These are phyloP conservation scores for Caradrina kadenii DNA, from an alignment of 2,888 invertebrate species.

Conservation along the genomic window DNA sequence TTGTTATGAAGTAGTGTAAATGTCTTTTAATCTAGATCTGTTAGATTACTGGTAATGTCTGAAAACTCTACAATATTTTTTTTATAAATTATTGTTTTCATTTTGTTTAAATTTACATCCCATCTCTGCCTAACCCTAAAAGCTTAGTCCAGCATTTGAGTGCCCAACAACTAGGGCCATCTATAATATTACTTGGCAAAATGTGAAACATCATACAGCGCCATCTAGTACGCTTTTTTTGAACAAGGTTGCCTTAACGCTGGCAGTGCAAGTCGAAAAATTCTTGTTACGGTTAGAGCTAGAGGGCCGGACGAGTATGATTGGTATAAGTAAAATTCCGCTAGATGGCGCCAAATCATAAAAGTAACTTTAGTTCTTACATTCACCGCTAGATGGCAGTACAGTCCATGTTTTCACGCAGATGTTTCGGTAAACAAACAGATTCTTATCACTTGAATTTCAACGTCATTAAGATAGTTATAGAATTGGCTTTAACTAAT, in stretches of 20 bases:
- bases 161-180: not conserved
- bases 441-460: not conserved
- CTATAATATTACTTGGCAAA: not conserved
- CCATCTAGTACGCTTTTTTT: conserved; percentile 25
- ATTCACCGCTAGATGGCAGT: conserved; percentile 21
- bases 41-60: too few relatives aligned
- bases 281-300: not conserved
- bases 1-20: too few relatives aligned
- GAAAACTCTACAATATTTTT: too few relatives aligned
- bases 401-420: not conserved
- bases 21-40: not conserved
- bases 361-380: not conserved
- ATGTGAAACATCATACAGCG: not conserved
- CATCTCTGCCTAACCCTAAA: not conserved
- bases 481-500: too few relatives aligned
- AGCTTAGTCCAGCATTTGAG: not conserved
- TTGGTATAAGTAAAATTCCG: not conserved
- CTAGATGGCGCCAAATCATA: conserved; percentile 22
- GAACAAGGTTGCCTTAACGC: not conserved
- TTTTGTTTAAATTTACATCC: not conserved
- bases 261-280: not conserved
- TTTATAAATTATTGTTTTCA: not conserved
- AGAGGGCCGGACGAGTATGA: not conserved
- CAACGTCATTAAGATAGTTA: too few relatives aligned
- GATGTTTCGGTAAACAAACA: not conserved